Conservation (phyloP, 2,113 vertebrate genomes). For the Proterorhinus semilunaris region DNA sequence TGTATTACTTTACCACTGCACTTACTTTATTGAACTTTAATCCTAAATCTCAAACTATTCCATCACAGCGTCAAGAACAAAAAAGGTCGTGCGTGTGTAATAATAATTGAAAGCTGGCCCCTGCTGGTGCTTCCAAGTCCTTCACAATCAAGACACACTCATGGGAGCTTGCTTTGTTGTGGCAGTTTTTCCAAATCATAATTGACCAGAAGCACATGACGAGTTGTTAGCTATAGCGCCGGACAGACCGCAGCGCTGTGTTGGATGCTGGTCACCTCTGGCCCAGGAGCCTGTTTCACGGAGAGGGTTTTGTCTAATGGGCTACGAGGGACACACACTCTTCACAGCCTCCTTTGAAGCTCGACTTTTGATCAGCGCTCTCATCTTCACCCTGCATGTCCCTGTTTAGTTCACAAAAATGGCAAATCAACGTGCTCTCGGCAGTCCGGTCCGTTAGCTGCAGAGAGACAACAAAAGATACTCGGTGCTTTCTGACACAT, state of each 20-base stretch:
- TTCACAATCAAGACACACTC: constrained; percentile 5
- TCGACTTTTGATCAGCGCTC: constrained; percentile 75
- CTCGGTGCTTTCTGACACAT: constrained; percentile 37
- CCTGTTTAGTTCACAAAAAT: constrained; percentile 51
- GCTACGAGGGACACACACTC: constrained; percentile 57
- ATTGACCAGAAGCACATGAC: constrained; percentile 39
- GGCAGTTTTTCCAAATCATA: constrained; percentile 20
- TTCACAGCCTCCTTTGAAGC: constrained; percentile 71
- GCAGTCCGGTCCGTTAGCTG: constrained; percentile 50
- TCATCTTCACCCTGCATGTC: constrained; percentile 46
- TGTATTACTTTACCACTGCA: constrained; percentile 17
- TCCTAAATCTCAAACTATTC: constrained; percentile 9
- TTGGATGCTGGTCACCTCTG: constrained; percentile 68
- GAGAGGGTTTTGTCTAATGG: constrained; percentile 57
- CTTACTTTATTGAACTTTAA: constrained; percentile 27
- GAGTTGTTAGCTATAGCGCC: constrained; percentile 35
- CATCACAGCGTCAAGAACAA: neutral
- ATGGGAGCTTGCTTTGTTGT: neutral
- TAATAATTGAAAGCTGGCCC: neutral
- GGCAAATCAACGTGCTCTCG: constrained; percentile 49
- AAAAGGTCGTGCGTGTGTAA: constrained; percentile 15
- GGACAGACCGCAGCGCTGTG: constrained; percentile 50
- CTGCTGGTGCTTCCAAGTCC: neutral
- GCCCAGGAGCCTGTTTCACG: constrained; percentile 69
- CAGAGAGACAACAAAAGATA: constrained; percentile 41